Evolutionary conservation across 2,113 vertebrate genomes (phyloP).

Genomic region (Hepsetus odoe): DNA sequence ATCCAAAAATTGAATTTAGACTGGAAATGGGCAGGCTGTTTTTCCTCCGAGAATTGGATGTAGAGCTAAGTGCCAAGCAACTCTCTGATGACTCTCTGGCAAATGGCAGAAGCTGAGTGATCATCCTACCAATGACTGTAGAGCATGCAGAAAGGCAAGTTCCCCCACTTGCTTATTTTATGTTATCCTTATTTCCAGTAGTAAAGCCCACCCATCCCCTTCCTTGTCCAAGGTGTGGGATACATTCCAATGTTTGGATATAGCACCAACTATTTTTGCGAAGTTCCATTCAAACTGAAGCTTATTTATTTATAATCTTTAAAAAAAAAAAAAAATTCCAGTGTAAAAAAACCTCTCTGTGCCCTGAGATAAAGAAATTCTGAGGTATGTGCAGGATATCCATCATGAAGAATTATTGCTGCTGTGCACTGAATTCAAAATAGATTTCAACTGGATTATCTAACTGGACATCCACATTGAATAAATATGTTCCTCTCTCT

Average conservation of each 20-base stretch:
- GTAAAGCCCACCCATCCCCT: conserved; percentile 69
- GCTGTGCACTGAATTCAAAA: conserved; percentile 57
- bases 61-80: conserved; percentile 65
- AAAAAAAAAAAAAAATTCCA: no score
- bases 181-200: conserved; percentile 68
- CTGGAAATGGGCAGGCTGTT: conserved; percentile 60
- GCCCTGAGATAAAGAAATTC: conserved; percentile 54
- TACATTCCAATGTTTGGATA: conserved; percentile 23
- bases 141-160: conserved; percentile 57
- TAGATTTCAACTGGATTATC: conserved; percentile 64
- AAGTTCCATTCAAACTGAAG: conserved; percentile 21
- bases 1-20: conserved; percentile 54
- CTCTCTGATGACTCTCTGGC: conserved; percentile 67
- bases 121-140: conserved; percentile 69
- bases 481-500: background rate
- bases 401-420: conserved; percentile 64
- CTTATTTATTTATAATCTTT: no score
- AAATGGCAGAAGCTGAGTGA: conserved; percentile 63
- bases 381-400: conserved; percentile 61
- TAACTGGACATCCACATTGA: conserved; percentile 57
- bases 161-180: conserved; percentile 67
- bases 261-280: conserved; percentile 2
- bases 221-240: conserved; percentile 61
- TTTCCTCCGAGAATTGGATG: conserved; percentile 63
- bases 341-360: conserved; percentile 1